Percentiles rank a stretch among this genome's conserved stretches.
Conservation (phyloP, 2,888 invertebrate species). For the Chrysolina oricalcia region DNA sequence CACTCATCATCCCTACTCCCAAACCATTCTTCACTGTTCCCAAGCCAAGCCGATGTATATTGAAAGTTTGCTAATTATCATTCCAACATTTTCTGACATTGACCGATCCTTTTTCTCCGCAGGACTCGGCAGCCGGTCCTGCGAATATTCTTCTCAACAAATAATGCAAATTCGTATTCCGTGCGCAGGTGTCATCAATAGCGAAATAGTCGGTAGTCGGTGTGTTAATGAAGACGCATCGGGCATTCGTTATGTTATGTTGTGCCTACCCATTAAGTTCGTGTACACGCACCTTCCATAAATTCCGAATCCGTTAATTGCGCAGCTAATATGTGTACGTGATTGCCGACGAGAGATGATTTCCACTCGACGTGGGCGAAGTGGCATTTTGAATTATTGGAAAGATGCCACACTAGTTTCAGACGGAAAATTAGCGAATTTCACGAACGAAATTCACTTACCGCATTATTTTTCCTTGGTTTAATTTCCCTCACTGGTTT, state of each 20-base stretch:
- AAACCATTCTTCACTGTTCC: too few species aligned
- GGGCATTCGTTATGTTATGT: conserved; percentile 56
- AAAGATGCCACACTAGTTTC: neutral
- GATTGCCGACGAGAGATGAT: conserved; percentile 23
- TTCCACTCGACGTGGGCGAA: neutral
- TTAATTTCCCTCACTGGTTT: neutral
- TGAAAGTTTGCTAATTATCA: too few species aligned
- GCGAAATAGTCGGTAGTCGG: conserved; percentile 54
- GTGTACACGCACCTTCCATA: conserved; percentile 56
- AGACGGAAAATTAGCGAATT: too few species aligned
- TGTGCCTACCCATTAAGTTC: conserved; percentile 54
- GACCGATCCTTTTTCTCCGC: too few species aligned
- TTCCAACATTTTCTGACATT: too few species aligned
- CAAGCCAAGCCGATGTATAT: too few species aligned
- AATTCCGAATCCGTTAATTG: conserved; percentile 56
- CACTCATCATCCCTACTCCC: too few species aligned
- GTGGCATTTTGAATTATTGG: conserved; percentile 15
- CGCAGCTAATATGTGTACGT: conserved; percentile 49
- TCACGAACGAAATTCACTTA: too few species aligned
- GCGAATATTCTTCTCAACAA: conserved; percentile 38
- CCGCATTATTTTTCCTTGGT: too few species aligned
- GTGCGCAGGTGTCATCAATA: conserved; percentile 56
- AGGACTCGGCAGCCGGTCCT: neutral
- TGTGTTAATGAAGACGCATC: conserved; percentile 59
- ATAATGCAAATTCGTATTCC: conserved; percentile 53